A percentile compares a stretch with the other conserved stretches of the same genome.
Conservation (phyloP, 2,888 invertebrate genomes). For the Mylabris sibirica region DNA sequence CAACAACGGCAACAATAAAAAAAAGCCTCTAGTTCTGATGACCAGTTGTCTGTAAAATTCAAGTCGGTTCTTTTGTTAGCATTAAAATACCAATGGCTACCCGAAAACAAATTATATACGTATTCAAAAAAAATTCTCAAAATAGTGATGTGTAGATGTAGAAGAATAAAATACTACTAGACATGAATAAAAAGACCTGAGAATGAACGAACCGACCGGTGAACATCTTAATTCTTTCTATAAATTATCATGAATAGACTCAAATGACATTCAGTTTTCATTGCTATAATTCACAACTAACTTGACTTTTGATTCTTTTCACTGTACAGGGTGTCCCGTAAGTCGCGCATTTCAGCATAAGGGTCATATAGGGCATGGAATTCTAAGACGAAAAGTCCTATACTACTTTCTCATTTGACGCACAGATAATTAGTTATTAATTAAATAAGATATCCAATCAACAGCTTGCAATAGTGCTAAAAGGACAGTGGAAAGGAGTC, state of each 20-base stretch:
- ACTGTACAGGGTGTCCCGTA: conserved; percentile 24
- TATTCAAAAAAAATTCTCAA: conserved; percentile 25
- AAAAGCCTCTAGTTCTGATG: not conserved
- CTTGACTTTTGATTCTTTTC: conserved; percentile 35
- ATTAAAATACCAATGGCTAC: conserved; percentile 31
- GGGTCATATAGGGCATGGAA: too few species aligned
- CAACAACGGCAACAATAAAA: not conserved
- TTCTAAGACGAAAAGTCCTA: too few species aligned
- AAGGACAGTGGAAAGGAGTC: too few species aligned
- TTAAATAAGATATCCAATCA: too few species aligned
- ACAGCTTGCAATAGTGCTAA: too few species aligned
- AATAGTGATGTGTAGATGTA: conserved; percentile 23
- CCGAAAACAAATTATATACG: conserved; percentile 28
- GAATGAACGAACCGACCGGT: too few species aligned
- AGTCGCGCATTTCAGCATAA: too few species aligned
- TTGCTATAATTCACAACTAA: conserved; percentile 31
- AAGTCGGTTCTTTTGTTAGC: conserved; percentile 22
- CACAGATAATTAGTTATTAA: too few species aligned
- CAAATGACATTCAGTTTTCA: conserved; percentile 32
- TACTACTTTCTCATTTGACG: too few species aligned
- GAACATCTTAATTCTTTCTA: conserved; percentile 36
- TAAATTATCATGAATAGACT: conserved; percentile 31
- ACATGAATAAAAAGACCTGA: not conserved
- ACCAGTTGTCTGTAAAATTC: conserved; percentile 5
- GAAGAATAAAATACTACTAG: not conserved